Percentiles rank a stretch among this genome's conserved stretches.
Evolutionary conservation across 1,140 invertebrate species (phyloP).

Genomic region (Procambarus clarkii): DNA sequence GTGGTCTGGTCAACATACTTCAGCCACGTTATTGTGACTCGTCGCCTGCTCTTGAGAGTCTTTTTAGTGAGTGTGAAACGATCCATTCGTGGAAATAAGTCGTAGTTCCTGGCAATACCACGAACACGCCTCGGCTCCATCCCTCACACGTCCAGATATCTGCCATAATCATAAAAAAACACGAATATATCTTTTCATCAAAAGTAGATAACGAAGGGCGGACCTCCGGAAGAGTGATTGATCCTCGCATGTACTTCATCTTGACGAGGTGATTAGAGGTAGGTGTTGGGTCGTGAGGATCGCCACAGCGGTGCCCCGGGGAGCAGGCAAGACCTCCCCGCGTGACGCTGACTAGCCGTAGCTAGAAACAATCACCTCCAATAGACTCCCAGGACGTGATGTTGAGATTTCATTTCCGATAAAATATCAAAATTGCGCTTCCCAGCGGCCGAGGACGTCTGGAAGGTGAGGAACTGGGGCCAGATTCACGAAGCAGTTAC

Average conservation of each 20-base stretch:
- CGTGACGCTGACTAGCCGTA: neutral
- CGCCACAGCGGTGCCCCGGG: neutral
- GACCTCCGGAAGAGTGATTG: neutral
- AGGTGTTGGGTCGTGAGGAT: neutral
- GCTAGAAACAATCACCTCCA: slow-evolving; percentile 48
- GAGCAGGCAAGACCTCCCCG: slow-evolving; percentile 12
- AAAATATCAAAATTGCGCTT: slow-evolving; percentile 35
- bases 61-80: too few relatives aligned
- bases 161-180: too few relatives aligned
- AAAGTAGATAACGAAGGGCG: neutral
- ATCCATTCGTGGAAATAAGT: too few relatives aligned
- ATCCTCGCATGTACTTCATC: slow-evolving; percentile 13
- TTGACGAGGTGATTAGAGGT: slow-evolving; percentile 37
- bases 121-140: too few relatives aligned
- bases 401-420: slow-evolving; percentile 60
- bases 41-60: too few relatives aligned
- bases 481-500: too few relatives aligned
- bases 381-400: slow-evolving; percentile 27
- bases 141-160: too few relatives aligned
- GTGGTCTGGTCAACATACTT: too few relatives aligned
- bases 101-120: too few relatives aligned
- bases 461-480: neutral
- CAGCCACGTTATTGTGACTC: too few relatives aligned
- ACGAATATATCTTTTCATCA: neutral
- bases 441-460: slow-evolving; percentile 18